Percentiles rank a stretch among this genome's conserved stretches.
Conservation (phyloP, 2,797 vertebrate genomes). For the Allobates femoralis region DNA sequence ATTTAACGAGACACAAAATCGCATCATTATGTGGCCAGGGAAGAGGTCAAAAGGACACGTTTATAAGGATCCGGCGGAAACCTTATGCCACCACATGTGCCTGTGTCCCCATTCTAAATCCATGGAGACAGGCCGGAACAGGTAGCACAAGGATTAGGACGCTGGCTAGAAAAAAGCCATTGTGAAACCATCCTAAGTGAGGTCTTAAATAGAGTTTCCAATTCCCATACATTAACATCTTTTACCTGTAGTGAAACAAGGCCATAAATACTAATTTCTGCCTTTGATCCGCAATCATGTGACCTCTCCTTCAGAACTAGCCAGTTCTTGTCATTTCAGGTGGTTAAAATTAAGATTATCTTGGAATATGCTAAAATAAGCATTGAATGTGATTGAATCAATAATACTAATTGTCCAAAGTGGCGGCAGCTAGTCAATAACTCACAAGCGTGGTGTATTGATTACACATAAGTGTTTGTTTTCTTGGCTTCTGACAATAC, state of each 20-base stretch:
- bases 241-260: neutral
- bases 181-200: too few species aligned
- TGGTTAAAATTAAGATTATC: neutral
- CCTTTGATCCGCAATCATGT: neutral
- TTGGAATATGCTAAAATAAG: neutral
- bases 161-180: too few species aligned
- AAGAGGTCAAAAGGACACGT: too few species aligned
- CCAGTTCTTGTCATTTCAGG: neutral
- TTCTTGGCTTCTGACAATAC: neutral
- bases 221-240: neutral
- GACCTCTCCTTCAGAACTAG: neutral
- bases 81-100: too few species aligned
- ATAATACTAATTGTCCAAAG: conserved; percentile 37
- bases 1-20: too few species aligned
- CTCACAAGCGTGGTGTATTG: neutral
- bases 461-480: neutral
- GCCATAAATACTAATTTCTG: neutral
- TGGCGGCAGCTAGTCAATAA: neutral
- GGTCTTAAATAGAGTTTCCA: neutral
- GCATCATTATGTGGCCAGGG: too few species aligned
- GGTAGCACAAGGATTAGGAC: too few species aligned
- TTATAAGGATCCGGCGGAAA: too few species aligned
- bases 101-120: too few species aligned
- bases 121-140: too few species aligned
- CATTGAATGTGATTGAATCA: conserved; percentile 7